A percentile compares a stretch with the other conserved stretches of the same genome.
Conservation (phyloP, 2,888 invertebrate genomes). For the Stenodema calcarata region DNA sequence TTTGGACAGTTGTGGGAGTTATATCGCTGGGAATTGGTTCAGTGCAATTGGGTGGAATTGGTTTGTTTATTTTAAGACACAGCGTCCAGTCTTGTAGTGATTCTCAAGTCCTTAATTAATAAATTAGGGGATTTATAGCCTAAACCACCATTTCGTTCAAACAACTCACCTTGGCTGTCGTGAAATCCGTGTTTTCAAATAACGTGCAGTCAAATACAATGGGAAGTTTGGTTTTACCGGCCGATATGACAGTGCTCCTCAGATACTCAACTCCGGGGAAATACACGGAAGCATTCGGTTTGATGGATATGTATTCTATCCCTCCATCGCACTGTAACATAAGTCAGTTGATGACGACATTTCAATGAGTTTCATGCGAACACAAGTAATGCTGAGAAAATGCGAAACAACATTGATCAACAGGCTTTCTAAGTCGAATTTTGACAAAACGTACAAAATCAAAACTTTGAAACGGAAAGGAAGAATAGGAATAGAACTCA, state of each 20-base stretch:
- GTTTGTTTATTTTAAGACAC: no score
- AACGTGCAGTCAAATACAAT: conserved; percentile 83
- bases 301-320: conserved; percentile 75
- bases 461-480: no score
- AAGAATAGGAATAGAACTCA: no score
- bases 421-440: neutral
- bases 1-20: no score
- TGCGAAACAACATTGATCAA: neutral
- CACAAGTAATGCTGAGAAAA: neutral
- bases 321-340: conserved; percentile 71
- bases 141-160: no score
- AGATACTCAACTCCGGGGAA: conserved; percentile 87
- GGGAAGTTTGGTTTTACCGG: conserved; percentile 75
- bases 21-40: no score
- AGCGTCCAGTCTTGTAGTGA: no score
- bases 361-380: neutral
- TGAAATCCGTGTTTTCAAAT: conserved; percentile 82
- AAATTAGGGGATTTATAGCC: no score
- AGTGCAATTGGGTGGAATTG: no score
- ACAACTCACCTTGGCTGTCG: conserved; percentile 74
- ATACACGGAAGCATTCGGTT: conserved; percentile 80
- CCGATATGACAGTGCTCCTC: conserved; percentile 73
- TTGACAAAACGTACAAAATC: no score
- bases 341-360: neutral
- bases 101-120: no score